A percentile compares a stretch with the other conserved stretches of the same genome.
Conservation (phyloP, 1,140 invertebrate genomes). For the Anadara kagoshimensis region DNA sequence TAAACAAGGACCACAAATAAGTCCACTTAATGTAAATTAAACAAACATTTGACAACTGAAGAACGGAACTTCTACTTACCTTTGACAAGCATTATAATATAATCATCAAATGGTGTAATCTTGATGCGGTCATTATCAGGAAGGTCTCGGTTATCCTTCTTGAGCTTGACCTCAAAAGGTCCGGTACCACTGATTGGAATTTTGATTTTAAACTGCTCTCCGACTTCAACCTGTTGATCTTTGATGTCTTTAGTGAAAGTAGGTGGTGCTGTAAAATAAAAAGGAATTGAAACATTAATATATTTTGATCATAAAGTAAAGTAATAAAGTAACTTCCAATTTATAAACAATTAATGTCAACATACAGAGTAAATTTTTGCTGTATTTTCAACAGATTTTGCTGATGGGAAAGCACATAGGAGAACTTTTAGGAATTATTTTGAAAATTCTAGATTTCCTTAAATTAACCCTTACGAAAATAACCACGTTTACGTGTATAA, state of each 20-base stretch:
- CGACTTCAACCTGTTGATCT: slow-evolving; percentile 68
- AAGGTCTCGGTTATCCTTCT: slow-evolving; percentile 86
- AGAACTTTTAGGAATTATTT: no score
- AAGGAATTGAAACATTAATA: neutral
- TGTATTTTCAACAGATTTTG: no score
- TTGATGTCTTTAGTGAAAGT: slow-evolving; percentile 73
- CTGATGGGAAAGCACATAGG: no score
- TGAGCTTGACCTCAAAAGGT: slow-evolving; percentile 89
- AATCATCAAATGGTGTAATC: slow-evolving; percentile 96
- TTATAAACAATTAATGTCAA: no score
- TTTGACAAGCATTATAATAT: slow-evolving; percentile 84
- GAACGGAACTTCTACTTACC: slow-evolving; percentile 47
- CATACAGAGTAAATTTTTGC: no score
- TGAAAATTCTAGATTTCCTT: no score
- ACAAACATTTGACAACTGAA: neutral
- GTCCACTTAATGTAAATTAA: neutral
- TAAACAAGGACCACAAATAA: neutral
- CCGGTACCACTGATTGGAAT: slow-evolving; percentile 84
- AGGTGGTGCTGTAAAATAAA: slow-evolving; percentile 83
- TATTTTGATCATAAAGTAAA: no score
- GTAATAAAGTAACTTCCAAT: no score
- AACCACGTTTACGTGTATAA: no score
- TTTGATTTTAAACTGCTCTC: slow-evolving; percentile 74
- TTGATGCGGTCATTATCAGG: slow-evolving; percentile 89
- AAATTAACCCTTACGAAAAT: no score